These are phyloP conservation scores for Stictonetta naevosa DNA, from an alignment of 2,113 vertebrate species.

Conservation along the genomic window DNA sequence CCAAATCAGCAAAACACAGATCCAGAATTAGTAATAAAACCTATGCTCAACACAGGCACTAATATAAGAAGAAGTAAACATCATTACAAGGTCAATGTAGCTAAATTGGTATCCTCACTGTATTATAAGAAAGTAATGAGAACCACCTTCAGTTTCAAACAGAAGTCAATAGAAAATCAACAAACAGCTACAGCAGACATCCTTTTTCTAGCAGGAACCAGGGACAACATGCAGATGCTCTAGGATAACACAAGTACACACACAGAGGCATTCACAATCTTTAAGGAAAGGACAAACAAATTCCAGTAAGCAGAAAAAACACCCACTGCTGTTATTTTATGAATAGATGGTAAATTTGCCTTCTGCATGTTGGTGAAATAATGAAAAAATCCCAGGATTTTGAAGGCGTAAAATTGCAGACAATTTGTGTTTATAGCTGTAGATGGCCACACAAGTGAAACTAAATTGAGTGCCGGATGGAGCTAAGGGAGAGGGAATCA, in stretches of 20 bases:
- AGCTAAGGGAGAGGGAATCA: background rate
- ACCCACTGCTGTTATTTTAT: background rate
- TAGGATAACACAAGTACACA: background rate
- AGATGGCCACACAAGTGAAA: background rate
- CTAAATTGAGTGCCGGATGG: background rate
- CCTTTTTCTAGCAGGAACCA: background rate
- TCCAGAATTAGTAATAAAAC: background rate
- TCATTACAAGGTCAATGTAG: slow-evolving; percentile 26
- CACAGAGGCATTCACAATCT: background rate
- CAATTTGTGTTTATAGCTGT: slow-evolving; percentile 23
- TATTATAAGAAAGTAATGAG: slow-evolving; percentile 38
- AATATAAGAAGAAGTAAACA: slow-evolving; percentile 16
- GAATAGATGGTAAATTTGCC: background rate
- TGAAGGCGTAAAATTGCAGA: slow-evolving; percentile 43
- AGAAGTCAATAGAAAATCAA: slow-evolving; percentile 49
- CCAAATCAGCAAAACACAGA: background rate
- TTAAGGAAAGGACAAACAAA: background rate
- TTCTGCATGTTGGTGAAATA: slow-evolving; percentile 8
- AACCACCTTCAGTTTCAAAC: slow-evolving; percentile 37
- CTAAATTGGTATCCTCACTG: slow-evolving; percentile 7
- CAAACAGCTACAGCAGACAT: background rate
- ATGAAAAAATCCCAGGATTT: slow-evolving; percentile 23
- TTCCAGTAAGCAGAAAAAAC: background rate
- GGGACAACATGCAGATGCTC: background rate
- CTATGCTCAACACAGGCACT: background rate